A percentile compares a stretch with the other conserved stretches of the same genome.
Evolutionary conservation across 2,888 invertebrate genomes (phyloP).

Genomic region (Polylopha cassiicola): DNA sequence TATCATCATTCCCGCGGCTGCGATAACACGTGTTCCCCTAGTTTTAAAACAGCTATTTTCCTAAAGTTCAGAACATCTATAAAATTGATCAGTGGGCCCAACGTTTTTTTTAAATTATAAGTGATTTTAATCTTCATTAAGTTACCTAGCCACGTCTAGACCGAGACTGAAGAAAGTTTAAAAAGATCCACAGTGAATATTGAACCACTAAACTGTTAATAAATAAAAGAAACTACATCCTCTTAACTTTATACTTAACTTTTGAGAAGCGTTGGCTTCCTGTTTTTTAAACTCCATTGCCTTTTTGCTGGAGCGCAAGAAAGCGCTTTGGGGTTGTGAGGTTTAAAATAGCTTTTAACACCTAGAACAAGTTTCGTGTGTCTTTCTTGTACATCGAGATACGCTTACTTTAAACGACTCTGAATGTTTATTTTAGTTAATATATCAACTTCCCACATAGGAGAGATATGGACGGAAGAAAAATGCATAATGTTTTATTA

Average conservation of each 20-base stretch:
- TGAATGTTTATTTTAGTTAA: no score
- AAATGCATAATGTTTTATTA: conserved; percentile 6
- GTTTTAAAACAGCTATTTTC: conserved; percentile 64
- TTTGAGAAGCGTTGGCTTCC: conserved; percentile 69
- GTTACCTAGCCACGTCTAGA: conserved; percentile 6
- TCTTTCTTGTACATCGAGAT: conserved; percentile 22
- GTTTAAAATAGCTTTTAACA: conserved; percentile 70
- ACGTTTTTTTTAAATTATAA: conserved; percentile 36
- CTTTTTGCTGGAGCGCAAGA: conserved; percentile 58
- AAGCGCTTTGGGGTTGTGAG: conserved; percentile 62
- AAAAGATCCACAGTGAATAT: conserved; percentile 44
- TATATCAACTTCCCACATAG: conserved; percentile 2
- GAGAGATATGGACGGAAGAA: not conserved
- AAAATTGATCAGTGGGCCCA: conserved; percentile 60
- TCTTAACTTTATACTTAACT: conserved; percentile 72
- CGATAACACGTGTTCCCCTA: conserved; percentile 71
- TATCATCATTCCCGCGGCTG: conserved; percentile 68
- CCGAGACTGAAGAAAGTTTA: conserved; percentile 20
- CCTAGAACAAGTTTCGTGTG: conserved; percentile 42
- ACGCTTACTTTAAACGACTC: no score
- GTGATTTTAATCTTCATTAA: conserved; percentile 12
- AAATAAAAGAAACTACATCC: conserved; percentile 60
- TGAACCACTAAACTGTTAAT: conserved; percentile 47
- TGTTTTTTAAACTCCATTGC: conserved; percentile 64
- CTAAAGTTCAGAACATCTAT: conserved; percentile 58